Evolutionary conservation across 2,888 invertebrate species (phyloP).

Genomic region (Pseudeuparius sepicola): DNA sequence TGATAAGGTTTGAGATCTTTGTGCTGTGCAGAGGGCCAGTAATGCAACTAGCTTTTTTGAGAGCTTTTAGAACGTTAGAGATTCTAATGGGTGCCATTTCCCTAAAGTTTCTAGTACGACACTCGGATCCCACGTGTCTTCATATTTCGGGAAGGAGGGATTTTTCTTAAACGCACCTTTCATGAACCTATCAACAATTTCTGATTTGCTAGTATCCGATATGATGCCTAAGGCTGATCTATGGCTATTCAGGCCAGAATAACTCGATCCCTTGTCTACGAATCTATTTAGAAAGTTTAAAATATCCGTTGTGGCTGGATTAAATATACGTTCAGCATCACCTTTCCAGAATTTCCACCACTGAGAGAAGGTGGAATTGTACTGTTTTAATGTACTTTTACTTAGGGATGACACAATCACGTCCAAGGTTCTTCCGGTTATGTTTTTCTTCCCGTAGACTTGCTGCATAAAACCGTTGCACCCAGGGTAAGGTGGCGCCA

Average conservation of each 20-base stretch:
- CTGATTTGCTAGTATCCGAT: slow-evolving; percentile 7
- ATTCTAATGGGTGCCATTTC: slow-evolving; percentile 17
- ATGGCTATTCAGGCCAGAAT: slow-evolving; percentile 9
- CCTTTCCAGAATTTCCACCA: slow-evolving; percentile 19
- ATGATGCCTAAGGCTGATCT: slow-evolving; percentile 10
- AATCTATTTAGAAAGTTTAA: slow-evolving; percentile 10
- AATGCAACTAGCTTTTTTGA: no score
- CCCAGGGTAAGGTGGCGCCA: slow-evolving; percentile 19
- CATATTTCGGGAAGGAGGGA: slow-evolving; percentile 16
- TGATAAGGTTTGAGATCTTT: slow-evolving; percentile 9
- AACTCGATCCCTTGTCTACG: slow-evolving; percentile 10
- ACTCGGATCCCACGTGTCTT: slow-evolving; percentile 20
- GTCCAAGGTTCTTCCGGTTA: slow-evolving; percentile 9
- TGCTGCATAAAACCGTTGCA: slow-evolving; percentile 18
- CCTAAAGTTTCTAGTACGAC: slow-evolving; percentile 15
- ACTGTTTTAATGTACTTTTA: slow-evolving; percentile 17
- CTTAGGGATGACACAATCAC: slow-evolving; percentile 16
- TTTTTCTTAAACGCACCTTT: slow-evolving; percentile 18
- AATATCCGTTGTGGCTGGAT: slow-evolving; percentile 12
- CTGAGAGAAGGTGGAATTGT: slow-evolving; percentile 13
- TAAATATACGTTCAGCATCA: slow-evolving; percentile 13
- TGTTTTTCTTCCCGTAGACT: slow-evolving; percentile 13
- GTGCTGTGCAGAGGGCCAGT: slow-evolving; percentile 7
- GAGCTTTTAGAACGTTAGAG: slow-evolving; percentile 1
- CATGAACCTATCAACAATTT: slow-evolving; percentile 13